Evolutionary conservation across 2,888 invertebrate genomes (phyloP), one percentile per base, ranked within the genome.

Genomic region (Thereva unica): DNA sequence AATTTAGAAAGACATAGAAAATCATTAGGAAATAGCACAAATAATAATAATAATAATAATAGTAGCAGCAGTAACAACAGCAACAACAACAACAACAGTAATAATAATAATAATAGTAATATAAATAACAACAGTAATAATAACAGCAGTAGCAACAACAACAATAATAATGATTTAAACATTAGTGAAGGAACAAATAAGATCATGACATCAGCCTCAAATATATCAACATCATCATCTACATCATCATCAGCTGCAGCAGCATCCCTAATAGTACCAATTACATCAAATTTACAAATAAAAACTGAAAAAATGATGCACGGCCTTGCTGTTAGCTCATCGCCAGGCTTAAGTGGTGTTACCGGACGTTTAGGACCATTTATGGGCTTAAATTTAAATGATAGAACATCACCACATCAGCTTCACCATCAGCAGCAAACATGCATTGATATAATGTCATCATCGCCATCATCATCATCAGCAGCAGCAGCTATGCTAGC

Each of bases 401-500:
- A 65, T 10, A 54, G 56, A 49, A 49, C 49, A 34, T 65, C 65
- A 8, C 65, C 65, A 6, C 65, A 56, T 4, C 12, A 12, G 1
- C 10, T 1, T 47, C 47, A 47, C 68, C 67, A 64, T 66, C 66
- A 57, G 42, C 69, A 37, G 68, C 57, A 68, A 55, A 66, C 47
- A 56, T 64, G 61, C 56, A 47, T 8, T 64, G 68, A 54, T 8
- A 66, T 55, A 41, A 10, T 40, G 4, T 63, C 68, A 56, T 41
- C 64, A 44, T 59, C 67, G 4, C 53, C 71, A 34, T 67, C 72
- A 9, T 67, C 69, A 50, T 40, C 57, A 72, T 71, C 72, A 67
- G 71, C 72, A 45, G 73, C 72, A 70, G 75, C 72, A 72, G 73
- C 72, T 76, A 78, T 76, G 23, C 23, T 23, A 23, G 23, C 23